Conservation (phyloP, 2,113 vertebrate genomes). For the pig (Sus scrofa) region DNA sequence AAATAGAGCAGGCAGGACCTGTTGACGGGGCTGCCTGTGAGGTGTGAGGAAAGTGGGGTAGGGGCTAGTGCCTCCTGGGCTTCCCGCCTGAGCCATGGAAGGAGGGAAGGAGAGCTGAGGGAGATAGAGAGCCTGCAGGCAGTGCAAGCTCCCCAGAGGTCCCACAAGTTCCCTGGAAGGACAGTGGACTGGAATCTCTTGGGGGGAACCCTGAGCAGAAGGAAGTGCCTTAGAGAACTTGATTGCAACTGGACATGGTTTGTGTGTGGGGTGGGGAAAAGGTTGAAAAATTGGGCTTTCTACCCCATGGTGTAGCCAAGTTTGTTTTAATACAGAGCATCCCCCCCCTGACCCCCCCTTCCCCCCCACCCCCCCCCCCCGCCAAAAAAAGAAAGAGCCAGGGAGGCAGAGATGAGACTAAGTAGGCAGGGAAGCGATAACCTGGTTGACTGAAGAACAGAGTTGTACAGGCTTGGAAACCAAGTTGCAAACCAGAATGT, state of each 20-base stretch:
- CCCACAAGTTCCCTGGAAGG: neutral
- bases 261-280: neutral
- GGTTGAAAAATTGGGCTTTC: neutral
- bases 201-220: neutral
- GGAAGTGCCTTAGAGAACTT: neutral
- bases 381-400: neutral
- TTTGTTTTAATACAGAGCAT: neutral
- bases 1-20: neutral
- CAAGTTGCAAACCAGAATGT: neutral
- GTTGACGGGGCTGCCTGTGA: neutral
- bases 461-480: no score
- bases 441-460: neutral
- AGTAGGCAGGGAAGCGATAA: neutral
- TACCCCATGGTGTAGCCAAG: neutral
- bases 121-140: neutral
- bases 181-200: neutral
- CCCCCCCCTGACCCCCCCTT: no score
- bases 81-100: neutral
- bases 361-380: no score
- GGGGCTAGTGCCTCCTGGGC: fast-evolving
- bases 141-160: neutral
- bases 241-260: neutral
- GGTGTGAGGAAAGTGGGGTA: no score
- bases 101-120: neutral
- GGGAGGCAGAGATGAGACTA: neutral